These are phyloP conservation scores for Drosophila helvetica DNA, from an alignment of 2,888 invertebrate species.

Conservation along the genomic window DNA sequence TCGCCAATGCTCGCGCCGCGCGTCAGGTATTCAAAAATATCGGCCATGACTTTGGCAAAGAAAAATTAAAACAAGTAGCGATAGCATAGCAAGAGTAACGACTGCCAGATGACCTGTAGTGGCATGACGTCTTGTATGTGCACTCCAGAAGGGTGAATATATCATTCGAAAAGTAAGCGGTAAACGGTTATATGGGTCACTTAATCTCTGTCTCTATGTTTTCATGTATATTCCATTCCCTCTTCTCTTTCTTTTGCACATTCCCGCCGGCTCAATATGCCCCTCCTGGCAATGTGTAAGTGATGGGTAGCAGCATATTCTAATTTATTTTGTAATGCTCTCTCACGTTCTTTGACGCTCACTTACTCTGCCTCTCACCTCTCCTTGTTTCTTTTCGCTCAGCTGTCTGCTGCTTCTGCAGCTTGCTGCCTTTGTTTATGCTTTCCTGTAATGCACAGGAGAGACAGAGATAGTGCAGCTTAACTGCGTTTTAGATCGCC, in stretches of 20 bases:
- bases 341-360: not conserved
- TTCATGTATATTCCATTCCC: not conserved
- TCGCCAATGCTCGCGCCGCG: constrained; percentile 37
- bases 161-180: not conserved
- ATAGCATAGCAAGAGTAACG: not conserved
- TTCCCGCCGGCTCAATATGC: not conserved
- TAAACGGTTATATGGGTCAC: not conserved
- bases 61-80: constrained; percentile 31
- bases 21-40: constrained; percentile 62
- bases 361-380: constrained; percentile 5
- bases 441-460: constrained; percentile 10
- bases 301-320: constrained; percentile 8
- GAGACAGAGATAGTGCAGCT: constrained; percentile 12
- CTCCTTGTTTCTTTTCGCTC: constrained; percentile 20
- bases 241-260: not conserved
- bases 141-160: not conserved
- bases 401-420: constrained; percentile 47
- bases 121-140: no score
- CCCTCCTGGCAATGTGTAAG: not conserved
- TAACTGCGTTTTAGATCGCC: not conserved
- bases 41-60: constrained; percentile 72
- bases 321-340: constrained; percentile 6
- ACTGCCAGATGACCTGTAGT: constrained; percentile 35
- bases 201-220: not conserved
- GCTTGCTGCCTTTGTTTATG: constrained; percentile 10